Base-by-base conservation (phyloP, 2,113 vertebrate species). In the Electrona antarctica region DNA sequence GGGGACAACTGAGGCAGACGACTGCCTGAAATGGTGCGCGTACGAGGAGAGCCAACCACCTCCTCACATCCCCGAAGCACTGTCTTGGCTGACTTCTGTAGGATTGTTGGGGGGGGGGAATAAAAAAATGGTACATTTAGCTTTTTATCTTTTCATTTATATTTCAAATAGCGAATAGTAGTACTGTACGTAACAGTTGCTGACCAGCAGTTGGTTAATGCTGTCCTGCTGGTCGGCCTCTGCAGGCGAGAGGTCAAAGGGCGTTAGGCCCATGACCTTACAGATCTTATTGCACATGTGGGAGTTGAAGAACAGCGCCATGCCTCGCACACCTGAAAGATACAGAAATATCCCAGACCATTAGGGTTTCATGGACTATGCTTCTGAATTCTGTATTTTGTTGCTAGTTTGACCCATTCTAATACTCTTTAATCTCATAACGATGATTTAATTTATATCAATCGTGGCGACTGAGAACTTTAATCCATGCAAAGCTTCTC, bases 221-320 rank as follows among this genome's bases (percentile, higher is more conserved):
- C 92, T 86, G 82, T 97, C 94, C 90, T 98, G 93, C 13, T 94
- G 88, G 0, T 85, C 69, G 48, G 67, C 93, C 86, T 99, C 98
- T 21, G 85, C 87, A 1, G 94, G 85, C 0, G 97, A 93, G 33
- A 96, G 88, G 91, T 99, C 97, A 12, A 99, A 99, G 0, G 95
- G 94, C 0, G 93, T 88, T 60, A 99, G 94, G 1, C 93, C 92
- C 97, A 98, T 98, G 71, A 95, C 97, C 89, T 93, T 93, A 77
- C 98, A 99, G 74, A 99, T 99, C 86, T 90, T 95, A 91, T 99
- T 99, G 89, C 98, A 99, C 79, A 95, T 90, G 41, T 99, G 98
- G 4, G 97, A 99, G 79, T 96, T 93, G 87, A 99, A 99, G 91
- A 98, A 99, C 60, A 99, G 93, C 0, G 98, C 98, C 97, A 99